phyloP scores from a whole-genome alignment of 1,140 invertebrate genomes.

The Galendromus occidentalis region DNA sequence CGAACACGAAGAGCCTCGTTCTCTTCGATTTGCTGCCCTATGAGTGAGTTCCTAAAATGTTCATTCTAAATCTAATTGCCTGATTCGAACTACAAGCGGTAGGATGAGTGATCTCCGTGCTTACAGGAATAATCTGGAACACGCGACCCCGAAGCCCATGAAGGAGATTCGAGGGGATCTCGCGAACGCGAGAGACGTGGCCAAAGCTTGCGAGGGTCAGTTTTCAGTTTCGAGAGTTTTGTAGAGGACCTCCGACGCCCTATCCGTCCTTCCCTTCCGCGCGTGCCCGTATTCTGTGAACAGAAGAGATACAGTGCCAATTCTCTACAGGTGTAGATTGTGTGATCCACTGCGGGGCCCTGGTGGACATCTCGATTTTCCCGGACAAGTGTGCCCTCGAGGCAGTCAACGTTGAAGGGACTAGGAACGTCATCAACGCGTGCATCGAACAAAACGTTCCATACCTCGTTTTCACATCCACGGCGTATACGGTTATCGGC shows the following conservation, averaged over 20 bases:
- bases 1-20: conserved; percentile 36
- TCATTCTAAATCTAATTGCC: conserved; percentile 32
- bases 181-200: conserved; percentile 11
- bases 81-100: not conserved
- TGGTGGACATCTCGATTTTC: conserved; percentile 37
- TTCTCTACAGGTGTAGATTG: conserved; percentile 34
- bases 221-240: too few species aligned
- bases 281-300: too few species aligned
- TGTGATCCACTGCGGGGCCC: conserved; percentile 40
- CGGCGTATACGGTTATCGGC: conserved; percentile 38
- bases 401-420: conserved; percentile 34
- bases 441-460: conserved; percentile 18
- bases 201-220: conserved; percentile 28
- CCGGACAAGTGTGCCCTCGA: conserved; percentile 33
- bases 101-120: conserved; percentile 15
- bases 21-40: conserved; percentile 35
- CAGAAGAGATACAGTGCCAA: too few species aligned
- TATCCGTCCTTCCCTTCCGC: too few species aligned
- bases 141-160: conserved; percentile 25
- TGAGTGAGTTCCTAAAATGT: too few species aligned
- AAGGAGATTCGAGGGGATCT: conserved; percentile 31
- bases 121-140: conserved; percentile 20
- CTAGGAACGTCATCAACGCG: too few species aligned
- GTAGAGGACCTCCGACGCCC: too few species aligned
- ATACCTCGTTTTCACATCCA: conserved; percentile 26